Conservation (phyloP, 2,888 invertebrate species). For the Torymus texanus region DNA sequence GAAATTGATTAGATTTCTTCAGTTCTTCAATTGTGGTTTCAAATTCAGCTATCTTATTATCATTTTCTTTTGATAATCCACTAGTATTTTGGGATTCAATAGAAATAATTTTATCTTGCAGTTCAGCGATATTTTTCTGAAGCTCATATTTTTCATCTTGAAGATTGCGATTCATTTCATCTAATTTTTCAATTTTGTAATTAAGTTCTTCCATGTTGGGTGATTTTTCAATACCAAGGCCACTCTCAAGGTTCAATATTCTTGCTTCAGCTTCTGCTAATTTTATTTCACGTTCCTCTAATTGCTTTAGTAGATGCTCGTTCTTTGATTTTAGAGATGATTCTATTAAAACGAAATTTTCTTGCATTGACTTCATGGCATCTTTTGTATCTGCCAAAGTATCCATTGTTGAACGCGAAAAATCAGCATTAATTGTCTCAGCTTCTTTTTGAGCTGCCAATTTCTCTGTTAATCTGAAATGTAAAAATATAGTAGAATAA, state of each 20-base stretch:
- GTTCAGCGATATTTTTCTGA: slow-evolving; percentile 66
- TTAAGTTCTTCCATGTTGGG: slow-evolving; percentile 64
- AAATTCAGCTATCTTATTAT: slow-evolving; percentile 75
- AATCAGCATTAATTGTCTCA: slow-evolving; percentile 65
- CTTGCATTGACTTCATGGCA: slow-evolving; percentile 88
- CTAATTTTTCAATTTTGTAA: slow-evolving; percentile 65
- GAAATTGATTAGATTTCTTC: slow-evolving; percentile 67
- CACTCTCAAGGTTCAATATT: slow-evolving; percentile 67
- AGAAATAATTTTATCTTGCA: slow-evolving; percentile 67
- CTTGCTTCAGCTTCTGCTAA: slow-evolving; percentile 71
- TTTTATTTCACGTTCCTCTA: slow-evolving; percentile 78
- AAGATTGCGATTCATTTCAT: slow-evolving; percentile 65
- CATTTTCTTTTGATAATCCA: slow-evolving; percentile 66
- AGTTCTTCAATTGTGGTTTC: slow-evolving; percentile 70
- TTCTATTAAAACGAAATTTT: slow-evolving; percentile 84
- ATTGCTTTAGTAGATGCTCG: slow-evolving; percentile 77
- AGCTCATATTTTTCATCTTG: slow-evolving; percentile 70
- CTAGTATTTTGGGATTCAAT: slow-evolving; percentile 61
- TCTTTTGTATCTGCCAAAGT: slow-evolving; percentile 86
- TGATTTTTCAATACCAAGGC: slow-evolving; percentile 62
- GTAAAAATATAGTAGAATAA: slow-evolving; percentile 1
- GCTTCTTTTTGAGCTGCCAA: slow-evolving; percentile 64
- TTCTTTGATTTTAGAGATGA: slow-evolving; percentile 83
- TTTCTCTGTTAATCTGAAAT: slow-evolving; percentile 64
- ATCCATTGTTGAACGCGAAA: slow-evolving; percentile 77